Conservation (phyloP, 2,797 vertebrate genomes). For the Acomys russatus region DNA sequence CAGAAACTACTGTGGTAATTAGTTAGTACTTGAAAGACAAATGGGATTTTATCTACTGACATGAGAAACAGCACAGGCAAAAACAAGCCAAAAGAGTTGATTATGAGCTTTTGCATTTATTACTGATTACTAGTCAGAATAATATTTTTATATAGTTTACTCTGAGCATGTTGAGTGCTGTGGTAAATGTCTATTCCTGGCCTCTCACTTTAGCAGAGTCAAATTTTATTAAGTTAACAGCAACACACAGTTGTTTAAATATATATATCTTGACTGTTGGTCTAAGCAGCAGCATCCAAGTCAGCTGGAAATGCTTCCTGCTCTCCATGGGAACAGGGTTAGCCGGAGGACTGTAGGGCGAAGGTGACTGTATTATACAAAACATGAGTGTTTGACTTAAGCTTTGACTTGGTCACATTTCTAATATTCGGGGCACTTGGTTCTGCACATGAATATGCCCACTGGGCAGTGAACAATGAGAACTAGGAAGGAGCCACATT, state of each 20-base stretch:
- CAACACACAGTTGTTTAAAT: neutral
- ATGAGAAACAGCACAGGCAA: neutral
- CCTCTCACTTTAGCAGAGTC: neutral
- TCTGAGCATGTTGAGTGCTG: neutral
- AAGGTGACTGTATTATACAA: neutral
- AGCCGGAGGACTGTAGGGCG: neutral
- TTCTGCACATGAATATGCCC: neutral
- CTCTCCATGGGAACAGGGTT: neutral
- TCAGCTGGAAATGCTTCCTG: neutral
- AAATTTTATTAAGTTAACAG: neutral
- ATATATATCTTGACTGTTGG: neutral
- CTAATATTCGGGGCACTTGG: neutral
- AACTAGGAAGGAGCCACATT: neutral
- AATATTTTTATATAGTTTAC: neutral
- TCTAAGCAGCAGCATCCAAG: neutral
- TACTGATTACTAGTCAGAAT: neutral
- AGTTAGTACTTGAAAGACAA: neutral
- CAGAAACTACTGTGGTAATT: neutral
- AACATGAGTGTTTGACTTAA: neutral
- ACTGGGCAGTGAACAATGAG: neutral
- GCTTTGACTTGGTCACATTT: slow-evolving; percentile 1
- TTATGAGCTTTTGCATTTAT: neutral
- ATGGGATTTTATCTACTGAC: neutral
- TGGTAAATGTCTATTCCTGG: neutral
- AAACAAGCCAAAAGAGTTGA: neutral